Evolutionary conservation across 2,113 vertebrate species (phyloP), one percentile per base, ranked within the genome.

Genomic region (Jacana jacana): DNA sequence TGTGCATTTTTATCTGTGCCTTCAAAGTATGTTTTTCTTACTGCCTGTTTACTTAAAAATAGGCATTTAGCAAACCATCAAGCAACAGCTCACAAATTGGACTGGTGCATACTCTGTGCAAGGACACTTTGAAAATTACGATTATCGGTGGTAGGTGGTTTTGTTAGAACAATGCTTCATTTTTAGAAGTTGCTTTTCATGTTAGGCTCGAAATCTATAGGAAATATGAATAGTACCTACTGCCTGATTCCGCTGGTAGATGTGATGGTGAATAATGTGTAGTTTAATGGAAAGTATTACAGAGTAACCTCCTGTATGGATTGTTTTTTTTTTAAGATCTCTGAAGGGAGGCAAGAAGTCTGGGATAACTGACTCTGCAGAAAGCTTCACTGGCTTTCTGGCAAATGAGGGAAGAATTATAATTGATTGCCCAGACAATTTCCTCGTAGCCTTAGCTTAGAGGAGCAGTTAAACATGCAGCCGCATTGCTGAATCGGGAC

Each of bases 341-440:
- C 61, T 87, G 69, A 84, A 88, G 68, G 68, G 49, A n/a, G 65
- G 46, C 25, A 61, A 57, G 39, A 48, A 83, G 58, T 48, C 70
- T 37, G 42, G 25, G 44, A 33, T 46, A 54, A 57, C 55, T 70
- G 72, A 51, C 88, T 30, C 72, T 81, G 42, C 80, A 86, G 39
- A 90, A 90, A 81, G 55, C 58, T 91, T 75, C 75, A 28, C 51
- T 75, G 48, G 3, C 25, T 70, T 80, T 78, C 48, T 88, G 4
- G 25, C 64, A 84, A 73, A 87, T 81, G 35, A 13, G 51, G 10
- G 75, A 37, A 55, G 70, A 81, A 82, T 72, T 52, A 1, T 33
- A 91, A 71, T 46, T 69, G 91, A 95, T 91, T 93, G 64, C 76
- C 52, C 14, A 68, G 88, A 77, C 78, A 78, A 77, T 91, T 89